Conservation (phyloP, 2,888 invertebrate genomes). For the Ectobius pallidus region DNA sequence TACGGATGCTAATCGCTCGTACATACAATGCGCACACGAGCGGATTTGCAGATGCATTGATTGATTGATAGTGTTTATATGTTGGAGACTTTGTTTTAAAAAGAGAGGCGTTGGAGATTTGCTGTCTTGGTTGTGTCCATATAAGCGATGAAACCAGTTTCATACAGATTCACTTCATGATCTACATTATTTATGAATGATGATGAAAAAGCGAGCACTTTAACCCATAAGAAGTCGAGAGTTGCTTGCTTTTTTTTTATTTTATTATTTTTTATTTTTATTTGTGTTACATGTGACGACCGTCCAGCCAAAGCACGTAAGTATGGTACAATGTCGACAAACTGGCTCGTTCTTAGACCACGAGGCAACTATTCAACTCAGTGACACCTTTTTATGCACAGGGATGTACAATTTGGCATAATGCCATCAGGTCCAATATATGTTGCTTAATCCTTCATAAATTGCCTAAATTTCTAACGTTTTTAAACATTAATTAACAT, state of each 20-base stretch:
- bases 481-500: too few species aligned
- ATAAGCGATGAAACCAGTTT: slow-evolving; percentile 34
- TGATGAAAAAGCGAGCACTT: slow-evolving; percentile 25
- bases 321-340: slow-evolving; percentile 3
- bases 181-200: slow-evolving; percentile 36
- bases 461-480: too few species aligned
- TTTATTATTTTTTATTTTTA: background rate
- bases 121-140: slow-evolving; percentile 35
- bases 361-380: background rate
- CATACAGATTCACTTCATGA: slow-evolving; percentile 26
- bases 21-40: background rate
- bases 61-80: slow-evolving; percentile 36
- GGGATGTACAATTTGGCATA: background rate
- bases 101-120: slow-evolving; percentile 34
- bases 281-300: background rate
- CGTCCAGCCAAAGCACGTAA: background rate
- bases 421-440: too few species aligned
- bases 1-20: background rate
- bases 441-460: too few species aligned
- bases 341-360: background rate
- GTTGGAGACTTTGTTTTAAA: slow-evolving; percentile 25
- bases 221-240: slow-evolving; percentile 9
- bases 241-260: too few species aligned
- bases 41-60: background rate
- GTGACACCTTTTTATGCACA: background rate